phyloP scores from a whole-genome alignment of 1,140 invertebrate genomes.

The Zaprionus vittiger region DNA sequence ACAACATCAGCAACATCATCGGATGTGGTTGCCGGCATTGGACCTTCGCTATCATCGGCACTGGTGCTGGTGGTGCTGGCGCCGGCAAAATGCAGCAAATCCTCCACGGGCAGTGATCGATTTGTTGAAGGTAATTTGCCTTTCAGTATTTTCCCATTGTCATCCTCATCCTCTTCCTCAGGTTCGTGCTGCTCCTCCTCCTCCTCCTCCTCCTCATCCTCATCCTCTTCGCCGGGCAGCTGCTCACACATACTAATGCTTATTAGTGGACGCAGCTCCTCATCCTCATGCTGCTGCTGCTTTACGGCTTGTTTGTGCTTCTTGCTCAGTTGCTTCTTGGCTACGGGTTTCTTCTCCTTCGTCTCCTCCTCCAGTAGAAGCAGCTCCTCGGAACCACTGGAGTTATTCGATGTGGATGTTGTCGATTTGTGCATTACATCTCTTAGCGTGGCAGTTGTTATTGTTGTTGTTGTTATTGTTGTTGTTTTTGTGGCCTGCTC shows the following conservation, averaged over 20 bases:
- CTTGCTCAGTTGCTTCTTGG: constrained; percentile 74
- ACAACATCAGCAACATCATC: constrained; percentile 65
- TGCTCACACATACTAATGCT: constrained; percentile 71
- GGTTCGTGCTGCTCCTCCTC: neutral
- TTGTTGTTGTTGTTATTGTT: constrained; percentile 17
- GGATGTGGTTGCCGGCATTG: constrained; percentile 77
- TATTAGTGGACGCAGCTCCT: constrained; percentile 68
- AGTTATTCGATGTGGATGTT: constrained; percentile 69
- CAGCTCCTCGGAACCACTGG: constrained; percentile 76
- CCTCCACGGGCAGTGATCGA: constrained; percentile 59
- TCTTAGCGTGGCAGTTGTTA: constrained; percentile 49
- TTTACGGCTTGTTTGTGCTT: constrained; percentile 66
- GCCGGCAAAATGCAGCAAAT: constrained; percentile 65
- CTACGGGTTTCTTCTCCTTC: constrained; percentile 31
- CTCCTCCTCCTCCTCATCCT: neutral
- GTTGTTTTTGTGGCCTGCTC: constrained; percentile 12
- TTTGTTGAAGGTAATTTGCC: neutral
- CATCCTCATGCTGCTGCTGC: constrained; percentile 44
- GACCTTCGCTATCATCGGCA: constrained; percentile 67
- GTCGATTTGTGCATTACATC: constrained; percentile 47
- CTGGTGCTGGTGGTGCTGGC: constrained; percentile 48
- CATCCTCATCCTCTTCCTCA: constrained; percentile 8
- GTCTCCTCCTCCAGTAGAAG: constrained; percentile 57
- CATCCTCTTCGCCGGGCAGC: constrained; percentile 6
- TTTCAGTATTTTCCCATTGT: neutral